Conservation (phyloP, 1,140 invertebrate species). For the Drosophila nikananu region DNA sequence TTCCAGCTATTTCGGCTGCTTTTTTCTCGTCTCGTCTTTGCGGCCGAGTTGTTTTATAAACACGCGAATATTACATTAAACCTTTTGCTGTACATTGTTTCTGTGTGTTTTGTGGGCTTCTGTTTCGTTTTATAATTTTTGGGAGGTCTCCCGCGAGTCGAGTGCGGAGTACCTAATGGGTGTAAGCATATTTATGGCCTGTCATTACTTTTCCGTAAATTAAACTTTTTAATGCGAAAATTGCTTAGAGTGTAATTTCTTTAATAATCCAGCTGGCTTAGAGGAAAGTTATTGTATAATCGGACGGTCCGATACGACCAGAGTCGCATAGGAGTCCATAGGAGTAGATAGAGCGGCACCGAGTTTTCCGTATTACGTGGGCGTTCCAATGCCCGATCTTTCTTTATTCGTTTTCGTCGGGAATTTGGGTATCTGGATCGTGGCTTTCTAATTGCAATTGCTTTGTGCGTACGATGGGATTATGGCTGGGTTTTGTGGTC, state of each 20-base stretch:
- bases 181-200: slow-evolving; percentile 78
- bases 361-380: slow-evolving; percentile 73
- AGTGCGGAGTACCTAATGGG: slow-evolving; percentile 54
- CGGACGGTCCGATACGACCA: slow-evolving; percentile 13
- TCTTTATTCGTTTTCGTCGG: slow-evolving; percentile 16
- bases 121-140: slow-evolving; percentile 30
- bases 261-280: slow-evolving; percentile 67
- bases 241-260: slow-evolving; percentile 73
- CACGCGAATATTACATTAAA: slow-evolving; percentile 82
- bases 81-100: slow-evolving; percentile 37
- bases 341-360: slow-evolving; percentile 10
- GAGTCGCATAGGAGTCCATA: neutral
- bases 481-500: slow-evolving; percentile 37
- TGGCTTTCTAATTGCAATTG: slow-evolving; percentile 71
- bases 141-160: slow-evolving; percentile 13
- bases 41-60: slow-evolving; percentile 74
- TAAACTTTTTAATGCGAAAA: slow-evolving; percentile 83
- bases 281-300: slow-evolving; percentile 22
- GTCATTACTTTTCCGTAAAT: slow-evolving; percentile 81
- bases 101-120: slow-evolving; percentile 51
- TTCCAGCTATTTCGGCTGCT: slow-evolving; percentile 40
- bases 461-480: slow-evolving; percentile 34
- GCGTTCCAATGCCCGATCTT: slow-evolving; percentile 41
- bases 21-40: slow-evolving; percentile 15
- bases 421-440: slow-evolving; percentile 40